Conservation (phyloP, 2,888 invertebrate species). For the Onchidella celtica region DNA sequence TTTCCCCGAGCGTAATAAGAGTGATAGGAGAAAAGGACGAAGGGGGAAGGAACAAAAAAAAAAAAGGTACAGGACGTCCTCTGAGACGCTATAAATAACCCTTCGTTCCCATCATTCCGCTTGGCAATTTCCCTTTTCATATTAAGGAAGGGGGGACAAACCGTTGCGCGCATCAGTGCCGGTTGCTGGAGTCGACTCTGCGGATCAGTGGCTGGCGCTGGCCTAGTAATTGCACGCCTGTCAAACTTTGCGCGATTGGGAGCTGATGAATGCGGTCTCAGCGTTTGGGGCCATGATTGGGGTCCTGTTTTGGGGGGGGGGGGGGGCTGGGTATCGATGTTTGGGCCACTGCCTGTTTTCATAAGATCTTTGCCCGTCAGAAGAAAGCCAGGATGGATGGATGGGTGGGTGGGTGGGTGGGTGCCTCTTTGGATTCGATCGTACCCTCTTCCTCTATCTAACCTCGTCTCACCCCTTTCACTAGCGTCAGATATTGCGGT, state of each 20-base stretch:
- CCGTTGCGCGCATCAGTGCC: conserved; percentile 34
- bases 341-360: conserved; percentile 31
- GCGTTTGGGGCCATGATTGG: conserved; percentile 18
- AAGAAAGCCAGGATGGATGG: no score
- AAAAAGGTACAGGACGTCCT: neutral
- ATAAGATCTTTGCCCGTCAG: conserved; percentile 25
- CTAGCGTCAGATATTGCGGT: neutral
- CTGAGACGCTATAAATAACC: conserved; percentile 19
- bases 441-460: neutral
- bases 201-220: conserved; percentile 17
- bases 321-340: conserved; percentile 29
- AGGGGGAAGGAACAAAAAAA: no score
- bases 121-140: conserved; percentile 34
- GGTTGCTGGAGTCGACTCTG: conserved; percentile 14
- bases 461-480: no score
- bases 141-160: conserved; percentile 15
- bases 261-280: conserved; percentile 42
- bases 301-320: conserved; percentile 28
- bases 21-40: neutral
- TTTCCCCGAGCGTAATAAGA: no score
- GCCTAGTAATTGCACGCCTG: conserved; percentile 40
- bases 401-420: no score
- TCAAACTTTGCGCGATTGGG: conserved; percentile 27
- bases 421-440: no score
- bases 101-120: neutral